These are phyloP conservation scores for Bombyx mori DNA, from an alignment of 1,140 invertebrate genomes.

Conservation along the genomic window DNA sequence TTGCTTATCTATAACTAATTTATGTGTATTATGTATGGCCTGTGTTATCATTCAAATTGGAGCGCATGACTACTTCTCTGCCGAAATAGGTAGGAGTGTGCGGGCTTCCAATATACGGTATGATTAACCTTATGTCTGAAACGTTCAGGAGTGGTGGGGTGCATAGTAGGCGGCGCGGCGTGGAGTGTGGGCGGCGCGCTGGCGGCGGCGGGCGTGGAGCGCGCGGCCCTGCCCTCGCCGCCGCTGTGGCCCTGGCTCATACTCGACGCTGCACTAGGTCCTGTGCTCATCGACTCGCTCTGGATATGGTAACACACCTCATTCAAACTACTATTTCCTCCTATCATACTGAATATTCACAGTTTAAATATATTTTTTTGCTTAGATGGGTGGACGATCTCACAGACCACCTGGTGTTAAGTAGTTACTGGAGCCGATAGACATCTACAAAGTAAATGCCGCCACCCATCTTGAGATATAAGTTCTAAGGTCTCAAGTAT, in stretches of 20 bases:
- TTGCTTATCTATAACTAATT: no score
- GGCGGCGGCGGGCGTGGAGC: constrained; percentile 34
- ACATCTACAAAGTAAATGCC: not conserved
- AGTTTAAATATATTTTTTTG: not conserved
- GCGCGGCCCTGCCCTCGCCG: constrained; percentile 37
- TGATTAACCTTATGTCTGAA: no score
- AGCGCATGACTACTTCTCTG: no score
- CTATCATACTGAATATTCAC: not conserved
- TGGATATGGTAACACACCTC: constrained; percentile 46
- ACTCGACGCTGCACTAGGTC: constrained; percentile 44
- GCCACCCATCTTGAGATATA: no score
- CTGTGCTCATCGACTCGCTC: constrained; percentile 45
- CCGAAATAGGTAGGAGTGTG: no score
- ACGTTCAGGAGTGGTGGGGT: constrained; percentile 42
- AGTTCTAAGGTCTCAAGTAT: no score
- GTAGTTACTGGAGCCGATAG: not conserved
- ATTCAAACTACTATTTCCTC: not conserved
- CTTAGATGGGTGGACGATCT: not conserved
- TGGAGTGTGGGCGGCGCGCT: constrained; percentile 43
- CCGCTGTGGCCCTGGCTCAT: constrained; percentile 42
- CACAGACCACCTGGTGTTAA: no score
- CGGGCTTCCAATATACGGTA: no score
- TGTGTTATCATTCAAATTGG: no score
- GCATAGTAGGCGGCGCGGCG: constrained; percentile 32
- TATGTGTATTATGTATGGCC: no score